Conservation (phyloP, 2,113 vertebrate genomes). For the Edolisoma coerulescens region DNA sequence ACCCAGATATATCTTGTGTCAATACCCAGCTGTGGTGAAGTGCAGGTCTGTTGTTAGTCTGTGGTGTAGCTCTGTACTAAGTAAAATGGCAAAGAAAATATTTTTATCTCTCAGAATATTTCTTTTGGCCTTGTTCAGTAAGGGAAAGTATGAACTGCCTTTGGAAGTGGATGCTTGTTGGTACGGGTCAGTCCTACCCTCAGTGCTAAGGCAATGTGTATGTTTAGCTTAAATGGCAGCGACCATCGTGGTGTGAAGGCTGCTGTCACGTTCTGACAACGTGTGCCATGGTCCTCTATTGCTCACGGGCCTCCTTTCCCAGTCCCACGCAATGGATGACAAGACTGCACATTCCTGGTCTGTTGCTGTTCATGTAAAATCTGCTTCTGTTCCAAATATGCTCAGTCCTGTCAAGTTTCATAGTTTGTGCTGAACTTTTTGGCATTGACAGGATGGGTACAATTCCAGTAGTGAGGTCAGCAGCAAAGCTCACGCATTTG, state of each 20-base stretch:
- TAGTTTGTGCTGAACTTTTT: constrained; percentile 9
- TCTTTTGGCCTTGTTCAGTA: constrained; percentile 25
- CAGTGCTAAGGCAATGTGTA: background rate
- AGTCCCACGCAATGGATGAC: background rate
- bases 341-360: background rate
- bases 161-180: background rate
- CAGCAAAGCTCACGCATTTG: background rate
- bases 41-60: background rate
- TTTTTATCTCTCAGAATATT: constrained; percentile 36
- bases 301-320: background rate
- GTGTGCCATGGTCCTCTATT: background rate
- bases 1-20: background rate
- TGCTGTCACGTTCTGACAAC: background rate
- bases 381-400: background rate
- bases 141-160: background rate
- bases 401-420: background rate
- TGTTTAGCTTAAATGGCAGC: background rate
- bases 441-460: background rate
- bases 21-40: background rate
- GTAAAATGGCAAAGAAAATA: background rate
- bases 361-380: background rate
- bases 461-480: constrained; percentile 25
- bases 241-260: rapidly evolving
- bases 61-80: background rate
- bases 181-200: background rate